Evolutionary conservation across 2,888 invertebrate species (phyloP), one percentile per base, ranked within the genome.

Genomic region (Ectemnius cavifrons): DNA sequence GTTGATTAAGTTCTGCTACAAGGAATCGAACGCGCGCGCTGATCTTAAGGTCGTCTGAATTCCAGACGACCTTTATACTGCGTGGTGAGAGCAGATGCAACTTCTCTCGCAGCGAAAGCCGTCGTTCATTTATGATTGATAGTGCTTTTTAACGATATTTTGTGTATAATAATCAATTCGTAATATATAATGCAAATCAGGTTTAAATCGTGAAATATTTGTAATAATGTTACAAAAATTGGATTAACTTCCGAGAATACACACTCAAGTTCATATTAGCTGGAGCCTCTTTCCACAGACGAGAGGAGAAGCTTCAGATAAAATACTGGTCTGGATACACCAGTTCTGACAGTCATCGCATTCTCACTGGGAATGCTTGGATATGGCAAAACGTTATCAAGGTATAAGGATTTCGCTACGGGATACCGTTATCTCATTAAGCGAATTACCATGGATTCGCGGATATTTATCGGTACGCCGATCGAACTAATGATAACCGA

Each of bases 401-500:
- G 37, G 63, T 58, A 66, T 60, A 61, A 23, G 49, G 60, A 73
- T 71, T 73, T 71, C 60, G 63, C 61, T n/a, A 59, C 69, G 62
- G n/a, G 13, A 18, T 68, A 73, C 78, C 73, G 76, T 79, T 81
- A 81, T 60, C 75, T 73, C 74, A 66, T 81, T 77, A 66, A 37
- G 70, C 64, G 72, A 80, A 82, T 82, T 78, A 78, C 67, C 63
- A 59, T 63, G 49, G 61, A 72, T 70, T 61, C 71, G 63, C 68
- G 75, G 73, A 62, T 64, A 73, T 78, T 83, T 78, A 81, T 82
- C 75, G 67, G 18, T 23, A 56, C 56, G 73, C 62, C 67, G 78
- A 79, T 85, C 77, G 71, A 65, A 75, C 77, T 83, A 83, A 83
- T 78, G 84, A 82, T 80, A 78, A 77, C 62, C 67, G 64, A 75